phyloP scores from a whole-genome alignment of 2,113 vertebrate genomes.

The Gallinago media region DNA sequence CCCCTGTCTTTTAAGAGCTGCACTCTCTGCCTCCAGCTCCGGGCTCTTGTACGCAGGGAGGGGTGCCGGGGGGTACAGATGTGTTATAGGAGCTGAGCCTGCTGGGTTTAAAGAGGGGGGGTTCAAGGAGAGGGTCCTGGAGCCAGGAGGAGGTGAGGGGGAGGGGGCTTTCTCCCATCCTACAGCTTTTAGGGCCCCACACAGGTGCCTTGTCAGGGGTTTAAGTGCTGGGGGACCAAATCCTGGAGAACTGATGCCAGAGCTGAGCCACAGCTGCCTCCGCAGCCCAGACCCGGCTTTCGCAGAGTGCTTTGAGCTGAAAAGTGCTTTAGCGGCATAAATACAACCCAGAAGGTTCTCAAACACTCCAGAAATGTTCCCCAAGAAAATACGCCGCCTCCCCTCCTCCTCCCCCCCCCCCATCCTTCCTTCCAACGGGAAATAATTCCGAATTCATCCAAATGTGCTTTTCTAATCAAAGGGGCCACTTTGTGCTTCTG shows the following conservation, averaged over 20 bases:
- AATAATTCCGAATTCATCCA: conserved; percentile 35
- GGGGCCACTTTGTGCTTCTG: conserved; percentile 26
- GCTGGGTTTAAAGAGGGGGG: neutral
- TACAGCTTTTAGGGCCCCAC: accelerated
- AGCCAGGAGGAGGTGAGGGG: neutral
- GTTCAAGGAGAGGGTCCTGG: neutral
- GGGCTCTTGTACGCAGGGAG: accelerated
- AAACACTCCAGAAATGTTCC: neutral
- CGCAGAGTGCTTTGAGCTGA: neutral
- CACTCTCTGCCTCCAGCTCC: neutral
- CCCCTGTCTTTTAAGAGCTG: neutral
- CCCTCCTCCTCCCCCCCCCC: neutral
- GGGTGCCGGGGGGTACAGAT: accelerated
- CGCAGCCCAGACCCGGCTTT: neutral
- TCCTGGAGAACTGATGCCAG: neutral
- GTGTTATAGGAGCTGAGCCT: neutral
- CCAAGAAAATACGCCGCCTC: neutral
- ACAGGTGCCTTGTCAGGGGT: neutral
- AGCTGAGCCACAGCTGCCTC: neutral
- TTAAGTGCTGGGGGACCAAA: neutral
- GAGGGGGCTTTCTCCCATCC: neutral
- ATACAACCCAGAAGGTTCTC: conserved; percentile 25
- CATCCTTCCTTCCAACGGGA: neutral
- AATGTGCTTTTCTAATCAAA: conserved; percentile 61
- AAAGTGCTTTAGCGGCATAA: neutral